Conservation (phyloP, 2,113 vertebrate genomes). For the Ceyx margarethae region DNA sequence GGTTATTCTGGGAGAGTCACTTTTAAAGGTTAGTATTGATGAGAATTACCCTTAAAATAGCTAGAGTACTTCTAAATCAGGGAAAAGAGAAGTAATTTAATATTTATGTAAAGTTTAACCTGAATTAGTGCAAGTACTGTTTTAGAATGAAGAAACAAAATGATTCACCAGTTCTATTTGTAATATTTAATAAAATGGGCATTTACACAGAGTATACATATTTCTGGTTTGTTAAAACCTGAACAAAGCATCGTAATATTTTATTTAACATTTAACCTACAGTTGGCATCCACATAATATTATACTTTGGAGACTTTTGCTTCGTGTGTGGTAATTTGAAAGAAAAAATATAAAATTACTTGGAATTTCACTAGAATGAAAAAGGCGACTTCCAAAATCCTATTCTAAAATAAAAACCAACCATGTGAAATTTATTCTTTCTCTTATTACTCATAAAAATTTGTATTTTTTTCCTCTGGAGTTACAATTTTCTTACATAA, state of each 20-base stretch:
- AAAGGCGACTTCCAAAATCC: slow-evolving; percentile 3
- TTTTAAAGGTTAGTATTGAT: background rate
- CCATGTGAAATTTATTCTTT: background rate
- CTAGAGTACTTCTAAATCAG: background rate
- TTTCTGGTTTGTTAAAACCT: slow-evolving; percentile 35
- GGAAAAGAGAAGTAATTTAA: background rate
- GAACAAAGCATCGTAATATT: background rate
- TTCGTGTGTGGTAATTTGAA: background rate
- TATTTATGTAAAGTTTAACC: background rate
- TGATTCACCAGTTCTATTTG: background rate
- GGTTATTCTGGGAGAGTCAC: background rate
- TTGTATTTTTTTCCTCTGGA: background rate
- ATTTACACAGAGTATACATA: slow-evolving; percentile 11
- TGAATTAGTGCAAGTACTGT: background rate
- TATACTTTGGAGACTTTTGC: background rate
- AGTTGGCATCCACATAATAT: background rate
- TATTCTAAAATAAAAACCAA: slow-evolving; percentile 2
- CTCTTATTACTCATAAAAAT: background rate
- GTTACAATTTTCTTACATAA: background rate
- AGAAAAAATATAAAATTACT: background rate
- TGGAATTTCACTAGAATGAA: background rate
- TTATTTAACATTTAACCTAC: background rate
- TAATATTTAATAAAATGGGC: slow-evolving; percentile 41
- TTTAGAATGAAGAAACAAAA: slow-evolving; percentile 8
- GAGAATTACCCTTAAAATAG: slow-evolving; percentile 10